Evolutionary conservation across 2,888 invertebrate genomes (phyloP).

Genomic region (Subacronicta megacephala): DNA sequence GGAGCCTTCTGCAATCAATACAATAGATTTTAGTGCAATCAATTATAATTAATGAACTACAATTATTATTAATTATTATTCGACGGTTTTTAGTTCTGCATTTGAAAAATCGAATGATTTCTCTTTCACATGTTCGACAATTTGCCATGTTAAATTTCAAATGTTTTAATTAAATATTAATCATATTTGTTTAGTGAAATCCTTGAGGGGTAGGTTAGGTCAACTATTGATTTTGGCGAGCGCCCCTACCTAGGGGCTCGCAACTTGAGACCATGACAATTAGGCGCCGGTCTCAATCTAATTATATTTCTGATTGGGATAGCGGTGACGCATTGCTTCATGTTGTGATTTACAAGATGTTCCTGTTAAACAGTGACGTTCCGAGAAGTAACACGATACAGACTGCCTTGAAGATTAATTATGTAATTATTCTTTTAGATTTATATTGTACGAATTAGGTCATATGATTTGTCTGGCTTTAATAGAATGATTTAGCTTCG

Average conservation of each 20-base stretch:
- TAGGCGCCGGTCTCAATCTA: slow-evolving; percentile 84
- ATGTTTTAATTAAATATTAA: slow-evolving; percentile 60
- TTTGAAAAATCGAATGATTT: background rate
- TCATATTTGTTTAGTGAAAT: slow-evolving; percentile 67
- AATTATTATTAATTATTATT: slow-evolving; percentile 32
- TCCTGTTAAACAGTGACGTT: slow-evolving; percentile 8
- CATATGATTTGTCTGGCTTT: slow-evolving; percentile 18
- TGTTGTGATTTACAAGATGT: slow-evolving; percentile 60
- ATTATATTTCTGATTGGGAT: slow-evolving; percentile 88
- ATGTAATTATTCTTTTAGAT: slow-evolving; percentile 38
- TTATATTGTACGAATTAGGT: slow-evolving; percentile 29
- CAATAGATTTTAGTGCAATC: slow-evolving; percentile 50
- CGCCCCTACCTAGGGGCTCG: slow-evolving; percentile 72
- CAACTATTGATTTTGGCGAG: slow-evolving; percentile 82
- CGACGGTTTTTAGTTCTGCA: slow-evolving; percentile 1
- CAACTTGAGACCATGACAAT: slow-evolving; percentile 87
- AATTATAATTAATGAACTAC: slow-evolving; percentile 40
- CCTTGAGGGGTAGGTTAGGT: slow-evolving; percentile 72
- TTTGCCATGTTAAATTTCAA: background rate
- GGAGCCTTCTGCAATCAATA: slow-evolving; percentile 39
- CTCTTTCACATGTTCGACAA: background rate
- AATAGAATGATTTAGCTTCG: slow-evolving; percentile 29
- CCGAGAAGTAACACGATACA: slow-evolving; percentile 32
- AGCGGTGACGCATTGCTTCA: slow-evolving; percentile 63
- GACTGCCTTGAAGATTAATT: slow-evolving; percentile 27